These are phyloP conservation scores for Pangasianodon gigas DNA, from an alignment of 2,113 vertebrate species.

Conservation along the genomic window DNA sequence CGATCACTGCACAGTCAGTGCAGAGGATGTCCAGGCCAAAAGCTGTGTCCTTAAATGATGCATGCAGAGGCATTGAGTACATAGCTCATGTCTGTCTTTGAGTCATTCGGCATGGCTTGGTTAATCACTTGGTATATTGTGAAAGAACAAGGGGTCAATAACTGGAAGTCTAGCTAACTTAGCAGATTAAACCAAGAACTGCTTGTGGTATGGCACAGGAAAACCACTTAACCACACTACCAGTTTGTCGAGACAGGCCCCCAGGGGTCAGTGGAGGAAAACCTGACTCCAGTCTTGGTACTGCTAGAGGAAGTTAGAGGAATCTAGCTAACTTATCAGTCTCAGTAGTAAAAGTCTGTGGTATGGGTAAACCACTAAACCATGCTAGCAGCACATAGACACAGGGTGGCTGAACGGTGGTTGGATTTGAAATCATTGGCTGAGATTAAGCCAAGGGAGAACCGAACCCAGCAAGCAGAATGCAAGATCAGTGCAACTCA, in stretches of 20 bases:
- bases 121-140: neutral
- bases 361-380: neutral
- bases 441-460: neutral
- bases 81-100: neutral
- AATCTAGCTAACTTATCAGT: neutral
- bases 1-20: neutral
- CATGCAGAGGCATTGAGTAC: neutral
- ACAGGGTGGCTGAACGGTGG: neutral
- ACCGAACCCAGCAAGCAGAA: neutral
- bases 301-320: neutral
- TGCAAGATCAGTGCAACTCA: neutral
- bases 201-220: no score
- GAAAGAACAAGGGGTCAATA: neutral
- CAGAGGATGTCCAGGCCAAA: neutral
- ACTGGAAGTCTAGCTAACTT: neutral
- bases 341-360: neutral
- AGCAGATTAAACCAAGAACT: neutral
- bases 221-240: neutral
- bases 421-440: neutral
- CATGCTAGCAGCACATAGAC: neutral
- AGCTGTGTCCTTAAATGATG: neutral
- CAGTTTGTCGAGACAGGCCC: neutral
- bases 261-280: neutral
- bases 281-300: neutral
- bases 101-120: neutral